Percentiles rank a stretch among this genome's conserved stretches.
Conservation (phyloP, 2,797 vertebrate species). For the Mormyrus proboscirostris region DNA sequence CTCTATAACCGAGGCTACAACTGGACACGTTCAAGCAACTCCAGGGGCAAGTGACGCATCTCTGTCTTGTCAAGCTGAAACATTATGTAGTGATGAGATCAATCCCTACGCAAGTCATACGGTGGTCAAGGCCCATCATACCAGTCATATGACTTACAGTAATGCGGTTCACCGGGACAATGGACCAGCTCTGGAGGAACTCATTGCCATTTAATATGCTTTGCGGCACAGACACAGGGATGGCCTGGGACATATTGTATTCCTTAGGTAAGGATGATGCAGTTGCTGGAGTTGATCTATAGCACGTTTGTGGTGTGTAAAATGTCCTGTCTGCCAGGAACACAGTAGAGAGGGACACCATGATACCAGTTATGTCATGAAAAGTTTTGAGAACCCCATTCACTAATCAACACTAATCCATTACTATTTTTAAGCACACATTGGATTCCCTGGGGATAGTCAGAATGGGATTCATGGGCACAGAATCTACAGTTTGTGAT, state of each 20-base stretch:
- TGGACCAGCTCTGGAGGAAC: not conserved
- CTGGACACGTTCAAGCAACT: not conserved
- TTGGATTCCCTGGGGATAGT: not conserved
- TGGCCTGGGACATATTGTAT: not conserved
- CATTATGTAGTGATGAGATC: not conserved
- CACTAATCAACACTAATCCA: not conserved
- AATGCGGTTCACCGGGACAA: not conserved
- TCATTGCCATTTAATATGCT: not conserved
- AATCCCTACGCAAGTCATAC: not conserved
- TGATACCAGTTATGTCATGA: not conserved
- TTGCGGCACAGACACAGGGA: not conserved
- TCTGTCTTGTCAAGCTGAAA: not conserved
- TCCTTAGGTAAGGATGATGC: not conserved
- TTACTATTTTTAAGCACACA: not conserved
- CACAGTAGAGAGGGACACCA: not conserved
- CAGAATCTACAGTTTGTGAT: not conserved
- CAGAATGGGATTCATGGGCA: not conserved
- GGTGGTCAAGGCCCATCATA: not conserved
- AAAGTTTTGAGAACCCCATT: not conserved
- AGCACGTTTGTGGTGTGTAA: not conserved
- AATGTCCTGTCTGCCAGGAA: not conserved
- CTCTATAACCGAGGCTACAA: not conserved
- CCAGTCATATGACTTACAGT: not conserved
- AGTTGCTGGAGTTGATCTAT: not conserved
- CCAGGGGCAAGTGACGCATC: not conserved